These are phyloP conservation scores for Latheticus oryzae DNA, from an alignment of 2,888 invertebrate genomes.

Conservation along the genomic window DNA sequence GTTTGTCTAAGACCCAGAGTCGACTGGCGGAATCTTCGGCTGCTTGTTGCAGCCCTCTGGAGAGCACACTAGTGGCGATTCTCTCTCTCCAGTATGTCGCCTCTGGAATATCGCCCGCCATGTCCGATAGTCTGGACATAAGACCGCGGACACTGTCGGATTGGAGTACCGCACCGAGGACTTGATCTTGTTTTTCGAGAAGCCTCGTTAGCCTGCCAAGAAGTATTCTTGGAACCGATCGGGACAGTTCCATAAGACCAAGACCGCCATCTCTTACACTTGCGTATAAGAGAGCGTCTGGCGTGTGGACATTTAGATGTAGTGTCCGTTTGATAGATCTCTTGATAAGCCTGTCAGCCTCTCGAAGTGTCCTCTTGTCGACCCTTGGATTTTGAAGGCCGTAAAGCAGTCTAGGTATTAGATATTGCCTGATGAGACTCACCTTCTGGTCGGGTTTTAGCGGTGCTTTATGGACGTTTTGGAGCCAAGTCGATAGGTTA, in stretches of 20 bases:
- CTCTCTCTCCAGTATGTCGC: constrained; percentile 21
- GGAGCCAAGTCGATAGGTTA: not conserved
- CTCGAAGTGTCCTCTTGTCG: constrained; percentile 29
- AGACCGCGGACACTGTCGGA: constrained; percentile 1
- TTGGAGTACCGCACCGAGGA: constrained; percentile 27
- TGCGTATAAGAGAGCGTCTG: constrained; percentile 12
- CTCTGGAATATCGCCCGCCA: constrained; percentile 17
- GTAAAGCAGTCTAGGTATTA: constrained; percentile 59
- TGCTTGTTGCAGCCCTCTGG: constrained; percentile 28
- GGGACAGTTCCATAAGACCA: constrained; percentile 47
- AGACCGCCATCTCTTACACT: constrained; percentile 48
- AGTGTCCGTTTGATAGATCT: no score
- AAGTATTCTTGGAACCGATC: constrained; percentile 38
- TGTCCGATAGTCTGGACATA: constrained; percentile 1
- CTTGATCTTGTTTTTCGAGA: constrained; percentile 17
- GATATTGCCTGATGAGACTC: constrained; percentile 51
- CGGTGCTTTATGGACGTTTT: constrained; percentile 46
- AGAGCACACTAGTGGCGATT: constrained; percentile 19
- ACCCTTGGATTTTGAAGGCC: constrained; percentile 55
- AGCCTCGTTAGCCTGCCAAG: constrained; percentile 25
- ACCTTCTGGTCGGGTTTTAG: constrained; percentile 63
- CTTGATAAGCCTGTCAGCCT: constrained; percentile 12
- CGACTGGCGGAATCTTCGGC: constrained; percentile 36
- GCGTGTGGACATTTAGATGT: constrained; percentile 25
- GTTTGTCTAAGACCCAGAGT: constrained; percentile 32